Evolutionary conservation across 1,140 invertebrate genomes (phyloP), one percentile per base, ranked within the genome.

Genomic region (Acyrthosiphon pisum): DNA sequence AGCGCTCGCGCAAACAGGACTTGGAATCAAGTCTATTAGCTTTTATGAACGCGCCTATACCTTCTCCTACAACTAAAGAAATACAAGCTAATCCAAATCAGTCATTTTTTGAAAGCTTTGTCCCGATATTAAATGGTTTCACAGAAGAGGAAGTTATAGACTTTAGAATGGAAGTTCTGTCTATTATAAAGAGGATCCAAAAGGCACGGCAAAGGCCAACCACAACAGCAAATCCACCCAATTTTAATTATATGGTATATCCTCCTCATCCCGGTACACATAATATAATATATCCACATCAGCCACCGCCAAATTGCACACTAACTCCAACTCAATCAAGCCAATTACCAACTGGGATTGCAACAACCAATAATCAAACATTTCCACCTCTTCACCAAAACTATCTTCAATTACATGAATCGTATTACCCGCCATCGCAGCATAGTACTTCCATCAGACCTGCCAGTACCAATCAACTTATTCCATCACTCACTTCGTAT

Each of bases 21-120:
- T 86, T 86, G 83, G 83, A 86, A 86, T 44, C 83, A 86, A 86
- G 37, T 44, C 41, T 86, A 86, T 86, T 86, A 86, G 83, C 83
- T 86, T 86, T 86, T 86, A 86, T 86, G 83, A 46, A 86, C 41
- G 37, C 41, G 22, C 83, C 83, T 23, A 86, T 86, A 30, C 83
- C 83, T 86, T 86, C 83, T 44, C 23, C 83, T 46, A 86, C 83
- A 86, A 44, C 83, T 86, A 86, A 44, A 86, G 41, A 44, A 86
- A 44, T 86, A 44, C 83, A 86, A 86, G 22, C 83, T 86, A 86
- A 86, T 86, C 83, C 41, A 86, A 86, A 86, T 44, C 41, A 44
- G 83, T 86, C 41, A 86, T 86, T 86, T 86, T 86, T 86, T 86
- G 41, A 86, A 86, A 86, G 41, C 83, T 22, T 86, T 86, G 83